phyloP scores from a whole-genome alignment of 2,797 vertebrate genomes.

The Protonibea diacanthus region DNA sequence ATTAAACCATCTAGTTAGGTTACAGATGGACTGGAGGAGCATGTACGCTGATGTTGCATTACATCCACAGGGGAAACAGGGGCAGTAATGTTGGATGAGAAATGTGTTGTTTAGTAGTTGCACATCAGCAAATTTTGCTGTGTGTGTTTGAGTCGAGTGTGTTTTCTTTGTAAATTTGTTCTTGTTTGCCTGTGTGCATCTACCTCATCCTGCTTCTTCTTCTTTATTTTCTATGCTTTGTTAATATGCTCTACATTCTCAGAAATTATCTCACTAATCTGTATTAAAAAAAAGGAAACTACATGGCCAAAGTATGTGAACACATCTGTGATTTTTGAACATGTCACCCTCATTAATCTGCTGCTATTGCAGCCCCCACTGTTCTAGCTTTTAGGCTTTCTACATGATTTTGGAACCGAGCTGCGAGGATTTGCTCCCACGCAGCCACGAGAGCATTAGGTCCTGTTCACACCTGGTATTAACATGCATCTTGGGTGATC shows the following conservation, averaged over 20 bases:
- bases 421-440: neutral
- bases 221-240: neutral
- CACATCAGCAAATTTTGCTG: slow-evolving; percentile 46
- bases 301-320: neutral
- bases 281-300: neutral
- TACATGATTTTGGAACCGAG: neutral
- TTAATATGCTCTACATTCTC: neutral
- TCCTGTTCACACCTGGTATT: too few species aligned
- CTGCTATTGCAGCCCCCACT: too few species aligned
- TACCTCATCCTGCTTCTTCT: neutral
- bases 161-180: neutral
- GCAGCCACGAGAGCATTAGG: neutral
- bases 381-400: too few species aligned
- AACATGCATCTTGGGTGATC: too few species aligned
- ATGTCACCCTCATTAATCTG: too few species aligned
- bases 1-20: slow-evolving; percentile 73
- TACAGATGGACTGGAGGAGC: slow-evolving; percentile 56
- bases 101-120: slow-evolving; percentile 39
- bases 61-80: slow-evolving; percentile 23
- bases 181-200: neutral
- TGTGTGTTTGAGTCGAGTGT: neutral
- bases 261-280: neutral
- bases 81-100: slow-evolving; percentile 37
- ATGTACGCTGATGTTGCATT: slow-evolving; percentile 59
- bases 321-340: neutral